phyloP scores from a whole-genome alignment of 1,140 invertebrate species.

The Pentalonia nigronervosa region DNA sequence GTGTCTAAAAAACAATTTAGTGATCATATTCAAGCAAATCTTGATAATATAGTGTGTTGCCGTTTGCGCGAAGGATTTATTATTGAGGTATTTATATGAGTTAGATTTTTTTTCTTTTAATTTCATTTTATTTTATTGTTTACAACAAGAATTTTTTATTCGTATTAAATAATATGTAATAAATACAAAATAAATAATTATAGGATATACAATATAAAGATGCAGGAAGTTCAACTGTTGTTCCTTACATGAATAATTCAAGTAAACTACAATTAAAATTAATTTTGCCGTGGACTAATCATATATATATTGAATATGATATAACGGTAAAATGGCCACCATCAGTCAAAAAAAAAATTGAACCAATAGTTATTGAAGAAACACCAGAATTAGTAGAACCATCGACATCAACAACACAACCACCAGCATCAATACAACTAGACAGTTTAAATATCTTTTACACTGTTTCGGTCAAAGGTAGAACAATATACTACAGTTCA shows the following conservation, averaged over 20 bases:
- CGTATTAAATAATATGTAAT: neutral
- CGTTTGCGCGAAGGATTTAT: conserved; percentile 82
- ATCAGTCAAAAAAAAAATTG: neutral
- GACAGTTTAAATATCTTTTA: conserved; percentile 34
- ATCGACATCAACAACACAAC: neutral
- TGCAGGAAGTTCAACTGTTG: conserved; percentile 61
- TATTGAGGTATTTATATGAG: conserved; percentile 69
- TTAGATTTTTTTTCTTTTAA: neutral
- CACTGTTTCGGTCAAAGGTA: conserved; percentile 41
- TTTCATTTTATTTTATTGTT: neutral
- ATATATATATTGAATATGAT: conserved; percentile 77
- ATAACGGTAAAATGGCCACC: conserved; percentile 71
- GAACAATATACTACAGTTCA: neutral
- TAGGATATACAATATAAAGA: conserved; percentile 68
- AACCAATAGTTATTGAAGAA: neutral
- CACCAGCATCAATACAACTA: neutral
- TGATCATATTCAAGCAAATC: conserved; percentile 71
- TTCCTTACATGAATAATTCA: neutral
- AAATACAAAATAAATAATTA: conserved; percentile 58
- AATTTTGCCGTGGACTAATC: conserved; percentile 78
- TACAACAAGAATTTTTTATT: neutral
- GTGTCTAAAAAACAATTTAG: conserved; percentile 75
- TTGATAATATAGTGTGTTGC: conserved; percentile 77
- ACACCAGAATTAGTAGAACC: neutral
- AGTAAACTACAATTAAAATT: conserved; percentile 72